These are phyloP conservation scores for Nomada flava DNA, from an alignment of 2,888 invertebrate genomes.

Conservation along the genomic window DNA sequence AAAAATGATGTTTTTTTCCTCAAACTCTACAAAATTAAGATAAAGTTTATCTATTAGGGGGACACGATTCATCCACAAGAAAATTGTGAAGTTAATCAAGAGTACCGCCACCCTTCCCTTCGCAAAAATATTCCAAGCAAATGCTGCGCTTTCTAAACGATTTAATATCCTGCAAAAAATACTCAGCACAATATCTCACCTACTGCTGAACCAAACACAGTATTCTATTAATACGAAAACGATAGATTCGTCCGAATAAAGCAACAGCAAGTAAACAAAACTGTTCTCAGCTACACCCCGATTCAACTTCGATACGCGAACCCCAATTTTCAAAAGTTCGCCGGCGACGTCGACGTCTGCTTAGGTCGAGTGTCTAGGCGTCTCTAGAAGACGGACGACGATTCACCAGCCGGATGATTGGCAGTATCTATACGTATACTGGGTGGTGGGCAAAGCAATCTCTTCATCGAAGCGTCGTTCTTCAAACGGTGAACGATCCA, in stretches of 20 bases:
- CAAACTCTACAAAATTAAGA: no score
- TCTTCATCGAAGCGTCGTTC: conserved; percentile 39
- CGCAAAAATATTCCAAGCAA: no score
- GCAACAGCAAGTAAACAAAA: background rate
- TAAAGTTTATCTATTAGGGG: no score
- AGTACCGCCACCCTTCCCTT: no score
- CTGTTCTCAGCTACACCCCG: background rate
- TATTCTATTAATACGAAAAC: background rate
- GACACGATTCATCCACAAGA: no score
- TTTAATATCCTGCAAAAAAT: background rate
- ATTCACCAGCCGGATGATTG: conserved; percentile 23
- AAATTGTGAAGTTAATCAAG: no score
- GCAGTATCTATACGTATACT: background rate
- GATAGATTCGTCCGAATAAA: background rate
- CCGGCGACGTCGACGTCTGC: conserved; percentile 23
- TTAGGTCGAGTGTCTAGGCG: conserved; percentile 25
- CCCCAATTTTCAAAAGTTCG: background rate
- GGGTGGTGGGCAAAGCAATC: conserved; percentile 42
- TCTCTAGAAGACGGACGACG: conserved; percentile 36
- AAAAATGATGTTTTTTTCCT: no score
- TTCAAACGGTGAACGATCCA: conserved; percentile 60
- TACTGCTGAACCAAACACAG: background rate
- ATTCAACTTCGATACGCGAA: background rate
- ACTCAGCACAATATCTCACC: background rate
- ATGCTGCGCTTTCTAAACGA: no score